A percentile compares a stretch with the other conserved stretches of the same genome.
Evolutionary conservation across 2,113 vertebrate species (phyloP).

Genomic region (Nycticorax nycticorax): DNA sequence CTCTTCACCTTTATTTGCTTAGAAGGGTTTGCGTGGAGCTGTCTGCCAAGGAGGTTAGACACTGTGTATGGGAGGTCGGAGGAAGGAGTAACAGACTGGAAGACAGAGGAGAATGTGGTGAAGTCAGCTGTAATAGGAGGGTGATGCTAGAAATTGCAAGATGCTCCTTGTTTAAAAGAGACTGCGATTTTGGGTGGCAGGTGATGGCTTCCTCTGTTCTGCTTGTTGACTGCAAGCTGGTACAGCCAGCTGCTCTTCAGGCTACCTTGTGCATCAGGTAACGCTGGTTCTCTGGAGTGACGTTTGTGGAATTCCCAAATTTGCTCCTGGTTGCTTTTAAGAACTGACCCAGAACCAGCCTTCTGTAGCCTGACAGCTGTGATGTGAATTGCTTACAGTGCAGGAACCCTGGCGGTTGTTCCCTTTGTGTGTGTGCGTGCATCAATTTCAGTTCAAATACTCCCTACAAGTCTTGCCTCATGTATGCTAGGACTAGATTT

Average conservation of each 20-base stretch:
- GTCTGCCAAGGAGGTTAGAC: not conserved
- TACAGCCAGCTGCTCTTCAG: not conserved
- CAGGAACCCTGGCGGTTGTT: not conserved
- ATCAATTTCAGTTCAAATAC: not conserved
- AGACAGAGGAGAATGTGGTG: not conserved
- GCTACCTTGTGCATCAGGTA: not conserved
- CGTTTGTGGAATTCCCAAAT: not conserved
- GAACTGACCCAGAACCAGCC: not conserved
- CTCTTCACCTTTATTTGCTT: not conserved
- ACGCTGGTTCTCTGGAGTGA: not conserved
- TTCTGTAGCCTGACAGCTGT: not conserved
- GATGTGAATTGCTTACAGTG: not conserved
- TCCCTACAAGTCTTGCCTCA: not conserved
- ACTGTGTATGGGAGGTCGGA: accelerated
- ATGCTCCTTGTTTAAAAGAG: not conserved
- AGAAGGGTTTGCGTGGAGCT: not conserved
- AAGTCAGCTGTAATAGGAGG: not conserved
- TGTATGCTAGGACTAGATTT: not conserved
- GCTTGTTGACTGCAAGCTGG: not conserved
- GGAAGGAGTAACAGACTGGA: not conserved
- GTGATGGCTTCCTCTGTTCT: not conserved
- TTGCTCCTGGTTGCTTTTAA: not conserved
- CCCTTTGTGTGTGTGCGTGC: accelerated
- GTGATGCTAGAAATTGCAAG: not conserved
- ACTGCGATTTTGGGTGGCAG: not conserved